Conservation (phyloP, 2,113 vertebrate species). For the Lipotes vexillifer region DNA sequence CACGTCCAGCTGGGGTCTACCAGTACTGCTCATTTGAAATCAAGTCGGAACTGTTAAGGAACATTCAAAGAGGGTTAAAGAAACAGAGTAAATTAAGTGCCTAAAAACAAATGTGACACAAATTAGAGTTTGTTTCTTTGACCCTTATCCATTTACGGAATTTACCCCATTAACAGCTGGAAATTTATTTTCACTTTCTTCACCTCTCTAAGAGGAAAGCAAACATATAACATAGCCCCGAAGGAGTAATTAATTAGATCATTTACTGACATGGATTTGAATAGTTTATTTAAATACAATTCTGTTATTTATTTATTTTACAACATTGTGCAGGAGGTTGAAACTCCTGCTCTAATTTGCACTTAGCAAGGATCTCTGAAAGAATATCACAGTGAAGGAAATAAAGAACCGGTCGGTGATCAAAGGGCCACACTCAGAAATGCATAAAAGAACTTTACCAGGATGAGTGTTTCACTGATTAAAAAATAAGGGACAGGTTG, state of each 20-base stretch:
- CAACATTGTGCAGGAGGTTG: conserved; percentile 40
- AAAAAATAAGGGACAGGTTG: background rate
- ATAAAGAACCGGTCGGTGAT: conserved; percentile 51
- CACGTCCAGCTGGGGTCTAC: conserved; percentile 46
- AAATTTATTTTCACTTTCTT: conserved; percentile 79
- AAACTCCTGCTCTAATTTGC: conserved; percentile 70
- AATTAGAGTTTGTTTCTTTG: conserved; percentile 75
- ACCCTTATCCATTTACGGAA: conserved; percentile 76
- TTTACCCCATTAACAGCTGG: conserved; percentile 76
- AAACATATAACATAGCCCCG: conserved; percentile 73
- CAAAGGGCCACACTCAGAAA: conserved; percentile 55
- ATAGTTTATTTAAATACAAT: conserved; percentile 74
- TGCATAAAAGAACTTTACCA: conserved; percentile 53
- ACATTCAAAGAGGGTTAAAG: conserved; percentile 63
- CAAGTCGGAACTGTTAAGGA: conserved; percentile 60
- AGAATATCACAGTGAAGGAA: conserved; percentile 57
- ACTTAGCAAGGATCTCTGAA: conserved; percentile 67
- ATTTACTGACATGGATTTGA: conserved; percentile 75
- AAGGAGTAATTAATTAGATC: conserved; percentile 82
- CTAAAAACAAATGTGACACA: conserved; percentile 66
- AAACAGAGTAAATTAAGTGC: conserved; percentile 71
- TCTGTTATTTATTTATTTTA: conserved; percentile 68
- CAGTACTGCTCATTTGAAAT: conserved; percentile 47
- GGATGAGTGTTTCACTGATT: conserved; percentile 19
- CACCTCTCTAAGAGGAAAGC: conserved; percentile 70